A percentile compares a stretch with the other conserved stretches of the same genome.
Conservation (phyloP, 2,797 vertebrate species). For the Phrynocephalus forsythii region DNA sequence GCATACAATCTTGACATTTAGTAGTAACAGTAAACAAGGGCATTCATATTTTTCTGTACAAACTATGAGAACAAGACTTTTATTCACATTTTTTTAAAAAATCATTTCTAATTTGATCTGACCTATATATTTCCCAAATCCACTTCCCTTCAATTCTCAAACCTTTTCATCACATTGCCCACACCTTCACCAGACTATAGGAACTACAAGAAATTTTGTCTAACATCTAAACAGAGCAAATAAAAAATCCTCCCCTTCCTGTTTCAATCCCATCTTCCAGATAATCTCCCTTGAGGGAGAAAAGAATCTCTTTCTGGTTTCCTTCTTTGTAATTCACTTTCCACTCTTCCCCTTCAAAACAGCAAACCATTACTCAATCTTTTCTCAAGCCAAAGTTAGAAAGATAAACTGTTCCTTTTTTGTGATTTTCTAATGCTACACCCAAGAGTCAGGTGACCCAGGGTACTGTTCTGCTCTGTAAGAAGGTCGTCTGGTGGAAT, state of each 20-base stretch:
- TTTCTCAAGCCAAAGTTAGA: conserved; percentile 71
- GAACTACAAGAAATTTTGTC: conserved; percentile 87
- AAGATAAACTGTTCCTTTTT: conserved; percentile 57
- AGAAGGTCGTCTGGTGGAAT: conserved; percentile 92
- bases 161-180: conserved; percentile 88
- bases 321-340: conserved; percentile 89
- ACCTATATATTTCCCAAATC: conserved; percentile 85
- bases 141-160: conserved; percentile 82
- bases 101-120: conserved; percentile 86
- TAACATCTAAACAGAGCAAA: conserved; percentile 86
- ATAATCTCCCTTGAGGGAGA: conserved; percentile 76
- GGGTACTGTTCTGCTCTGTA: conserved; percentile 96
- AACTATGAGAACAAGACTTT: conserved; percentile 90
- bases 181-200: conserved; percentile 88
- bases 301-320: conserved; percentile 77
- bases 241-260: conserved; percentile 65
- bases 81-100: conserved; percentile 83
- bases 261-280: conserved; percentile 73
- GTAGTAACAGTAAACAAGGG: conserved; percentile 90
- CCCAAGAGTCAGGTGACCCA: conserved; percentile 97
- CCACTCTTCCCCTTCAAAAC: conserved; percentile 81
- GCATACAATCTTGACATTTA: conserved; percentile 91
- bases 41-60: conserved; percentile 93
- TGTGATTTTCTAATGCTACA: conserved; percentile 79
- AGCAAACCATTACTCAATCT: conserved; percentile 67